Percentiles rank a stretch among this genome's conserved stretches.
These are phyloP conservation scores for Pseudomyrmex concolor DNA, from an alignment of 1,140 invertebrate genomes.

Conservation along the genomic window DNA sequence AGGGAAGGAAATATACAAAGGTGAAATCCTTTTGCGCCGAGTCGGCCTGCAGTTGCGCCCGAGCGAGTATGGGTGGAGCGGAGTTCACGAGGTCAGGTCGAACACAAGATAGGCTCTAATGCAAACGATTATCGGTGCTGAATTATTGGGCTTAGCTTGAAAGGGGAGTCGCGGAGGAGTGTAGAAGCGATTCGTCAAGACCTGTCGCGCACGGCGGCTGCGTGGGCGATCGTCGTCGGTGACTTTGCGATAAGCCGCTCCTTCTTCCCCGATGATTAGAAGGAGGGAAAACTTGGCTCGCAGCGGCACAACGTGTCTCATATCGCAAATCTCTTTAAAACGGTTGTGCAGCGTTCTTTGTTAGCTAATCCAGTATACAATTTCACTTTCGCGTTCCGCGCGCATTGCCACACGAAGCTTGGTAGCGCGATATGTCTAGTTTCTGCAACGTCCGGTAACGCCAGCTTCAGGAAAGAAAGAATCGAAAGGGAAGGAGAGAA, in stretches of 20 bases:
- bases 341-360: constrained; percentile 41
- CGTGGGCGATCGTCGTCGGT: constrained; percentile 39
- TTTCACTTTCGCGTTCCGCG: constrained; percentile 39
- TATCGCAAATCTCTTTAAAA: constrained; percentile 40
- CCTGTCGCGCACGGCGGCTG: constrained; percentile 16
- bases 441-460: constrained; percentile 26
- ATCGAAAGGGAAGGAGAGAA: neutral
- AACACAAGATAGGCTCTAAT: constrained; percentile 69
- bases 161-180: constrained; percentile 15
- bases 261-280: constrained; percentile 17
- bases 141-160: constrained; percentile 32
- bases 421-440: constrained; percentile 4
- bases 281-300: constrained; percentile 28
- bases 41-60: constrained; percentile 72
- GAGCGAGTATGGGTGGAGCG: constrained; percentile 69
- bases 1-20: constrained; percentile 65
- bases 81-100: constrained; percentile 82
- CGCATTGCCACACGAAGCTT: neutral
- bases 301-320: constrained; percentile 52
- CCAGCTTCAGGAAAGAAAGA: too few species aligned
- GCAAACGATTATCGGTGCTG: constrained; percentile 71
- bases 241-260: constrained; percentile 43
- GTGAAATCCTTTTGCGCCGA: constrained; percentile 77
- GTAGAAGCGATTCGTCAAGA: constrained; percentile 50
- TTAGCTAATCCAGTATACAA: constrained; percentile 60